Conservation (phyloP, 2,888 invertebrate species). For the Anodontia alba region DNA sequence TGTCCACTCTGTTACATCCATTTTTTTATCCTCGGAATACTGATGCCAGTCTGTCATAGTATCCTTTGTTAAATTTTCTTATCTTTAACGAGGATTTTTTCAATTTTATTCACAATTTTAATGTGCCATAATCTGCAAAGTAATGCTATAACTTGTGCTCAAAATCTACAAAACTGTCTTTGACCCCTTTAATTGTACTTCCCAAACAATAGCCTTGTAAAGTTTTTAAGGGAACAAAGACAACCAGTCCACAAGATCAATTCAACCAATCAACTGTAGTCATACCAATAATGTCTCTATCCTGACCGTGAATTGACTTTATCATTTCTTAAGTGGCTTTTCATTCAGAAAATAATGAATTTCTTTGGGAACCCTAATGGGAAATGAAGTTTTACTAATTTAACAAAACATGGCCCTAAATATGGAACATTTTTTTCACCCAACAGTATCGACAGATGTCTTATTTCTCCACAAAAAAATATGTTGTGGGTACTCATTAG, state of each 20-base stretch:
- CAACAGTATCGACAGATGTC: too few relatives aligned
- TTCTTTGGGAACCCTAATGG: not conserved
- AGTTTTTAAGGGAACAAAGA: not conserved
- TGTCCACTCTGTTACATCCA: slow-evolving; percentile 5
- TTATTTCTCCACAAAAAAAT: too few relatives aligned
- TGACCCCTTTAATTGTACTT: not conserved
- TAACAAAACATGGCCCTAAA: not conserved
- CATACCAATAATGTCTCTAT: not conserved
- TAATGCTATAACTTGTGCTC: too few relatives aligned
- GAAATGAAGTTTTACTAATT: slow-evolving; percentile 4
- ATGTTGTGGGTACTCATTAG: too few relatives aligned
- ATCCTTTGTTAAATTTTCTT: too few relatives aligned
- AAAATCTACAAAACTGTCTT: too few relatives aligned
- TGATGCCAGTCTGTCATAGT: slow-evolving; percentile 3
- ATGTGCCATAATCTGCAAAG: too few relatives aligned
- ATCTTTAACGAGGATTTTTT: too few relatives aligned
- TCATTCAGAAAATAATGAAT: slow-evolving; percentile 11
- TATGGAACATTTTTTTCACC: too few relatives aligned
- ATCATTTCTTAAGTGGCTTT: not conserved
- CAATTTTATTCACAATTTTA: too few relatives aligned
- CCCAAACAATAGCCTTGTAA: not conserved
- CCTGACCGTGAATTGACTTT: not conserved
- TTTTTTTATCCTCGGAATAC: not conserved
- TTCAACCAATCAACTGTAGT: not conserved
- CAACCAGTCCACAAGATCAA: not conserved